Evolutionary conservation across 2,797 vertebrate genomes (phyloP).

Genomic region (Onychomys torridus): DNA sequence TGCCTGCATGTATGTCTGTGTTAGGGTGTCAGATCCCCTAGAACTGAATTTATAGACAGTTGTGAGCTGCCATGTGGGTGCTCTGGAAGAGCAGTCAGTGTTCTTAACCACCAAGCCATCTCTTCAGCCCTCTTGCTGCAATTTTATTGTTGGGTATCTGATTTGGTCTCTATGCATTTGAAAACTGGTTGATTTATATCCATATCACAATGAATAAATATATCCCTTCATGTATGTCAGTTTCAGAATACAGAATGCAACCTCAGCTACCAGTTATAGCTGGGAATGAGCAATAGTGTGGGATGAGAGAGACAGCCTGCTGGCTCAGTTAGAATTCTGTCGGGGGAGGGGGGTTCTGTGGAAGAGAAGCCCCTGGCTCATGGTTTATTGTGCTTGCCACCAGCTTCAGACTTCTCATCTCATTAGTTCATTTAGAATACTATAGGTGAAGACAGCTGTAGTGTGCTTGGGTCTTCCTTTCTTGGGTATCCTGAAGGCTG

Average conservation of each 20-base stretch:
- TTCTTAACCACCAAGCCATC: too few relatives aligned
- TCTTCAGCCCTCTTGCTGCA: not conserved
- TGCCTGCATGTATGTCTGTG: not conserved
- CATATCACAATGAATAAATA: constrained; percentile 75
- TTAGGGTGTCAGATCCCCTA: too few relatives aligned
- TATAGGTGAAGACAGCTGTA: constrained; percentile 83
- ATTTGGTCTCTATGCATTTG: constrained; percentile 59
- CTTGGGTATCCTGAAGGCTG: constrained; percentile 82
- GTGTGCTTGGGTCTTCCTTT: constrained; percentile 80
- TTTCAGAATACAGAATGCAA: constrained; percentile 76
- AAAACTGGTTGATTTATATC: constrained; percentile 63
- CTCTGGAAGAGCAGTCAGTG: too few relatives aligned
- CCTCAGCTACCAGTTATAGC: constrained; percentile 78
- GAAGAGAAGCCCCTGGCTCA: constrained; percentile 82
- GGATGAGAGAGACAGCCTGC: constrained; percentile 81
- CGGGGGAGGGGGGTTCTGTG: constrained; percentile 72
- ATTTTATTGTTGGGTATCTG: constrained; percentile 45
- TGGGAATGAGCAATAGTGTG: constrained; percentile 81
- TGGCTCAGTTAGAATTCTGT: constrained; percentile 80
- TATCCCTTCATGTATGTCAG: constrained; percentile 73
- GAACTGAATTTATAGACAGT: not conserved
- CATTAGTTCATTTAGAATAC: constrained; percentile 81
- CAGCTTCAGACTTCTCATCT: constrained; percentile 85
- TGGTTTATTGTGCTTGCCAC: constrained; percentile 82
- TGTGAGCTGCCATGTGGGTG: not conserved